Base-by-base conservation (phyloP, 2,888 invertebrate genomes). In the Plebejus argus region DNA sequence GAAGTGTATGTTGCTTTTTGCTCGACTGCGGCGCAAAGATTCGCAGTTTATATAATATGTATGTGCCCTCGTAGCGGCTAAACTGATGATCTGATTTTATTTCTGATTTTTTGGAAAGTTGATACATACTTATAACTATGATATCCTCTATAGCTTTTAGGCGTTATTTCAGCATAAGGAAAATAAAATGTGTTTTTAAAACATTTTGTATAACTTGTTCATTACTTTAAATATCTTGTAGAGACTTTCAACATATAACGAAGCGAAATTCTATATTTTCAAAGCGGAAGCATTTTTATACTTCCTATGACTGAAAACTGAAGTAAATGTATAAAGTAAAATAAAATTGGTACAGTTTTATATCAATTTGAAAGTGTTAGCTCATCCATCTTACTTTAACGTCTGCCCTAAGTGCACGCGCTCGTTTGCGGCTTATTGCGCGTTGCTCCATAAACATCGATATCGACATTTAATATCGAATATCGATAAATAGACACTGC, bases 371-470 rank as follows among this genome's bases (percentile, higher is more conserved):
- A 71, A 39, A 71, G 39, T 71, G 39, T 1, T 71, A n/a, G 71
- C 35, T 71, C 71, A 71, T 71, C 71, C 39, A 71, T 71, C 39
- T 71, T 71, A 71, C 70, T 39, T 71, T 39, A 71, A 39, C 12
- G 66, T 66, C 28, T 66, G 71, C 15, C 10, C 71, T 71, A 71
- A 71, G 71, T 71, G 71, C 39, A 66, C 66, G 66, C 28, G 66
- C 66, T 66, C 66, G 66, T 66, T 66, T 20, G 28, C 66, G 66
- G 66, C 66, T 33, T 66, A 15, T 66, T 66, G 66, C 28, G 66
- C 15, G 28, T 10, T 15, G 28, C 28, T 33, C 28, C 33, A 66
- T 66, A 66, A 66, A 66, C 66, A 66, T 66, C 66, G 66, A 66
- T 66, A 66, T 66, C 66, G 66, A 28, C 15, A 5, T 66, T 66